These are phyloP conservation scores for Drosophila seguyi DNA, from an alignment of 1,140 invertebrate genomes.

Conservation along the genomic window DNA sequence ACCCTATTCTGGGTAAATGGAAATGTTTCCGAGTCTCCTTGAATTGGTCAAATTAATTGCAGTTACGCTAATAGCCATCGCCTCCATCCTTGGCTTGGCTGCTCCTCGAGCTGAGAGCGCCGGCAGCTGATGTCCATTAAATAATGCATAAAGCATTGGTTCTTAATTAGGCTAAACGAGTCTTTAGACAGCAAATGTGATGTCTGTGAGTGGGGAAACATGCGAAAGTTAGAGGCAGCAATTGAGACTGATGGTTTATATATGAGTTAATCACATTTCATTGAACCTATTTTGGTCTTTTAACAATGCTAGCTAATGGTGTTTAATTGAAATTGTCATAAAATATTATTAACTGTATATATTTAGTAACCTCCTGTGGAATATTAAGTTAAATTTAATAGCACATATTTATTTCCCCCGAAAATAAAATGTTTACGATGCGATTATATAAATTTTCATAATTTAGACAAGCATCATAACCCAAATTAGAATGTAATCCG, in stretches of 20 bases:
- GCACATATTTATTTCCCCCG: not conserved
- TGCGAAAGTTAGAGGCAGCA: constrained; percentile 2
- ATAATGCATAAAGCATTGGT: constrained; percentile 58
- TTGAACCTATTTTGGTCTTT: not conserved
- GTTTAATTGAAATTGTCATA: not conserved
- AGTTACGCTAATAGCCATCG: constrained; percentile 41
- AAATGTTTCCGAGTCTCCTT: constrained; percentile 19
- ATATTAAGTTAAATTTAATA: not conserved
- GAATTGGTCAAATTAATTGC: constrained; percentile 68
- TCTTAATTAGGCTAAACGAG: constrained; percentile 64
- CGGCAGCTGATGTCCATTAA: constrained; percentile 45
- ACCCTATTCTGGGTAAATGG: not conserved
- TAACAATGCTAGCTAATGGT: not conserved
- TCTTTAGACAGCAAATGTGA: constrained; percentile 49
- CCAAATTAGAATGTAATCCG: constrained; percentile 44
- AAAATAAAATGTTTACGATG: constrained; percentile 11
- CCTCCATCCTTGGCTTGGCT: constrained; percentile 11
- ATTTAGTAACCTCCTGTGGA: too few relatives aligned
- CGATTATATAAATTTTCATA: constrained; percentile 21
- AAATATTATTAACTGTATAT: not conserved
- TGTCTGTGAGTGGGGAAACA: constrained; percentile 18
- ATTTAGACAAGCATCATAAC: constrained; percentile 13
- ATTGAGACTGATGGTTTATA: constrained; percentile 13
- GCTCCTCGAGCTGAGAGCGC: constrained; percentile 9
- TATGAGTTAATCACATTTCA: constrained; percentile 8